Conservation (phyloP, 2,113 vertebrate species). For the Clarias gariepinus region DNA sequence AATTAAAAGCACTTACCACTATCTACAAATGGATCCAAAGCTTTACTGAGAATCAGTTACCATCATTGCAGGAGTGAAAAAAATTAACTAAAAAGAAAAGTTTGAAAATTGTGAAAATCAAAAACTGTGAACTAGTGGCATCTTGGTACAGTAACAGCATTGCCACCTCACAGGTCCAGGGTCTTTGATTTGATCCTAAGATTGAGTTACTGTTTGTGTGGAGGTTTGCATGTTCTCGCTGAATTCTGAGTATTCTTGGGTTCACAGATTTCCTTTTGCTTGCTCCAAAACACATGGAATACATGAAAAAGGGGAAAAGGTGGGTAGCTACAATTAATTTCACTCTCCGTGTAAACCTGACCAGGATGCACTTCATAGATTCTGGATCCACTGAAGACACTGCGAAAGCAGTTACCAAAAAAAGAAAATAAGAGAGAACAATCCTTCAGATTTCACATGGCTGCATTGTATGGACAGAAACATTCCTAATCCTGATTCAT, state of each 20-base stretch:
- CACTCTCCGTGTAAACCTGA: background rate
- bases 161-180: background rate
- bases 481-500: background rate
- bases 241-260: background rate
- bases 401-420: background rate
- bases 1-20: slow-evolving; percentile 23
- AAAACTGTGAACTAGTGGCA: background rate
- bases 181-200: background rate
- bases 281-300: background rate
- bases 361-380: no score
- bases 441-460: background rate
- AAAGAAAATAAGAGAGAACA: background rate
- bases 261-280: background rate
- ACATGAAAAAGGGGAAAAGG: background rate
- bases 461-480: background rate
- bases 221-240: background rate
- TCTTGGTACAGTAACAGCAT: background rate
- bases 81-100: background rate
- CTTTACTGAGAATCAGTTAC: background rate
- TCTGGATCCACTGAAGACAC: background rate
- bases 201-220: background rate
- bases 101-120: no score
- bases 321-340: background rate
- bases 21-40: background rate
- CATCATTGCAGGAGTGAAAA: background rate